Evolutionary conservation across 1,140 invertebrate species (phyloP).

Genomic region (Habropoda laboriosa): DNA sequence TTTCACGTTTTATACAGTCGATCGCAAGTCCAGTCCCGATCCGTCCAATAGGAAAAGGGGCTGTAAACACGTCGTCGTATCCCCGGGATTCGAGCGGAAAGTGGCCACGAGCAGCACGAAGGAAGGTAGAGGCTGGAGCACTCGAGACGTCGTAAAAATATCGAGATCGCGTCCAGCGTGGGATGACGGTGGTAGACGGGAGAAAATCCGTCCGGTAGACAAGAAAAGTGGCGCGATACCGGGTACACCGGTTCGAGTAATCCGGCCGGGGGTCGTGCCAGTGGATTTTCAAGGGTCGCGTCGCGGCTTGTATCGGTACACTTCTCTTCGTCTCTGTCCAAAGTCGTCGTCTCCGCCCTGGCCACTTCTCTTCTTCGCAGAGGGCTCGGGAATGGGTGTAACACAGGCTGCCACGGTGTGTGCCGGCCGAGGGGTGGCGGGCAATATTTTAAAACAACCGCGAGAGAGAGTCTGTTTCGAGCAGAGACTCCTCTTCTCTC

Average conservation of each 20-base stretch:
- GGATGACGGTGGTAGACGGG: neutral
- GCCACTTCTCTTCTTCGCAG: conserved; percentile 15
- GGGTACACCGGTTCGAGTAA: conserved; percentile 27
- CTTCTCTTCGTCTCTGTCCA: conserved; percentile 25
- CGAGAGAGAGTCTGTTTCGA: conserved; percentile 76
- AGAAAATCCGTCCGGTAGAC: conserved; percentile 49
- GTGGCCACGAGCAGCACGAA: neutral
- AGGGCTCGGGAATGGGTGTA: conserved; percentile 59
- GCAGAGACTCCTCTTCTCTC: conserved; percentile 69
- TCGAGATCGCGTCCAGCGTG: neutral
- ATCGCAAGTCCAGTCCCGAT: neutral
- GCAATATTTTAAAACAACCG: conserved; percentile 78
- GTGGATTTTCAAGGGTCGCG: conserved; percentile 51
- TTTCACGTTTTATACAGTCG: neutral
- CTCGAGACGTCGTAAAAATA: conserved; percentile 26
- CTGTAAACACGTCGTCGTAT: neutral
- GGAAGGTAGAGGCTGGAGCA: neutral
- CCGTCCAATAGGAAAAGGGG: neutral
- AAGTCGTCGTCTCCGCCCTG: conserved; percentile 32
- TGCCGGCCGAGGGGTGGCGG: conserved; percentile 60
- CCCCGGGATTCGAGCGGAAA: neutral
- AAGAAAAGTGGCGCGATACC: conserved; percentile 40
- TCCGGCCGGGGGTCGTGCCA: conserved; percentile 25
- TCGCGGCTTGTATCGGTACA: conserved; percentile 21
- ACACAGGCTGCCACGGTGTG: conserved; percentile 49